These are phyloP conservation scores for Serilophus lunatus DNA, from an alignment of 2,113 vertebrate genomes.

Conservation along the genomic window DNA sequence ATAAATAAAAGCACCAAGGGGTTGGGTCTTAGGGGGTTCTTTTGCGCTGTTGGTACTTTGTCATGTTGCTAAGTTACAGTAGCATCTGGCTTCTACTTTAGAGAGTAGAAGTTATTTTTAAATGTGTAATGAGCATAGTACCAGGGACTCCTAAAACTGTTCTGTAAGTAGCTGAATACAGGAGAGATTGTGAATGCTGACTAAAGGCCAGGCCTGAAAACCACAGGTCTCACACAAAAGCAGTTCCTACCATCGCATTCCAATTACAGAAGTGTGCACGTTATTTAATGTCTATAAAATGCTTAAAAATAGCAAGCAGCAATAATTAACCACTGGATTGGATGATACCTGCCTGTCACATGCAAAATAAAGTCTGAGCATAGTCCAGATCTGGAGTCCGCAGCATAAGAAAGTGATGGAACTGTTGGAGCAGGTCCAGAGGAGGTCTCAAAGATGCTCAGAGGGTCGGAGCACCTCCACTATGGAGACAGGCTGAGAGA, in stretches of 20 bases:
- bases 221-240: background rate
- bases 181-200: background rate
- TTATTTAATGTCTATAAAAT: background rate
- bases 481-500: background rate
- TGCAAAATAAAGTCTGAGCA: accelerated
- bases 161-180: background rate
- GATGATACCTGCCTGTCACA: background rate
- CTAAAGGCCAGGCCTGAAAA: background rate
- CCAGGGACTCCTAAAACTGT: background rate
- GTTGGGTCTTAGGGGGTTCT: slow-evolving; percentile 13
- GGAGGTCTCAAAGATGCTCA: background rate
- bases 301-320: background rate
- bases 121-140: slow-evolving; percentile 13
- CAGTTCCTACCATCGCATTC: background rate
- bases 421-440: background rate
- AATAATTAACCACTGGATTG: background rate
- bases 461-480: background rate
- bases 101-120: slow-evolving; percentile 52
- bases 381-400: background rate
- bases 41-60: slow-evolving; percentile 24
- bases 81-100: slow-evolving; percentile 24
- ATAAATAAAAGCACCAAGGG: slow-evolving; percentile 42
- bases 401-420: background rate
- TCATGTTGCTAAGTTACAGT: slow-evolving; percentile 69
- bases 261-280: background rate